Conservation (phyloP, 2,797 vertebrate species). For the Sebastes nivosus region DNA sequence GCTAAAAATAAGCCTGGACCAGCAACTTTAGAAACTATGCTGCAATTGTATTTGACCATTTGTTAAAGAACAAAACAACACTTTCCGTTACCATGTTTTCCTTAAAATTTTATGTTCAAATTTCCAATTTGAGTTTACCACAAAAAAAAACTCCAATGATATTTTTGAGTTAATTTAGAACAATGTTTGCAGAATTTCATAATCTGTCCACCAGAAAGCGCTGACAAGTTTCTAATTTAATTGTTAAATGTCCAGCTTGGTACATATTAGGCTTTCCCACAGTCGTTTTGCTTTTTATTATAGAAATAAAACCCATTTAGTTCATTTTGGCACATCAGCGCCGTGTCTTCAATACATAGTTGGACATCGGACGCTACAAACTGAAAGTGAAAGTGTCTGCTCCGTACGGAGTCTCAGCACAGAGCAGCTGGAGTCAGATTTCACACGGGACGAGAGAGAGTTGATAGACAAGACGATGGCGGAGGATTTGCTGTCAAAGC, state of each 20-base stretch:
- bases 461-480: too few species aligned
- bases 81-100: not conserved
- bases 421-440: too few species aligned
- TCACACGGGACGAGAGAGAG: too few species aligned
- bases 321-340: too few species aligned
- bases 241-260: not conserved
- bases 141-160: not conserved
- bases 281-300: too few species aligned
- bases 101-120: not conserved
- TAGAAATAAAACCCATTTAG: too few species aligned
- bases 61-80: not conserved
- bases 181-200: not conserved
- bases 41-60: not conserved
- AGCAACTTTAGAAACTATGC: not conserved
- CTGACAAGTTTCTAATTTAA: not conserved
- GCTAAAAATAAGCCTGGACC: conserved; percentile 25
- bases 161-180: not conserved
- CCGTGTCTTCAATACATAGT: too few species aligned
- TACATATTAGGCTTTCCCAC: too few species aligned
- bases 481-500: too few species aligned
- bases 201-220: not conserved
- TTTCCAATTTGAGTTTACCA: not conserved
- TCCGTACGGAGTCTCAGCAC: too few species aligned
- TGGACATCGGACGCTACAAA: too few species aligned
- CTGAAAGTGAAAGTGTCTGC: too few species aligned